Conservation (phyloP, 2,797 vertebrate species). For the Varecia variegata region DNA sequence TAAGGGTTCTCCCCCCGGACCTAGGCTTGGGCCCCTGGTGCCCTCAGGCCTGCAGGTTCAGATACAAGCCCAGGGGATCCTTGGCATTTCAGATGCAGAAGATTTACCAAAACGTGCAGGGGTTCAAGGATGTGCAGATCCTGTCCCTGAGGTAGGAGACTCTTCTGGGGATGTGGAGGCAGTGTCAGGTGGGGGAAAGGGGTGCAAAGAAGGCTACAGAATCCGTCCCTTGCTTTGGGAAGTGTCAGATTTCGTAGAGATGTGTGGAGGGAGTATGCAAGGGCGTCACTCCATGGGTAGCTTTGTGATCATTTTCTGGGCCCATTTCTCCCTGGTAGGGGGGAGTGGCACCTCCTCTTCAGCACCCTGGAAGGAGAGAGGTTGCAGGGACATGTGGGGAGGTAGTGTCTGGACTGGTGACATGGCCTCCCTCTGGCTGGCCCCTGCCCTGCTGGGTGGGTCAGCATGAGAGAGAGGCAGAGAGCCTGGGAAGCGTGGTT, state of each 20-base stretch:
- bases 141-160: constrained; percentile 56
- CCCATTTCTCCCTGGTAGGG: not conserved
- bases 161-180: not conserved
- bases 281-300: not conserved
- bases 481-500: not conserved
- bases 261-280: not conserved
- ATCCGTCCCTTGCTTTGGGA: not conserved
- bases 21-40: not conserved
- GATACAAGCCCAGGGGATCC: not conserved
- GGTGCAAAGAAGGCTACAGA: not conserved
- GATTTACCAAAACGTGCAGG: constrained; percentile 1
- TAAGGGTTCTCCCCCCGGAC: not conserved
- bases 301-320: not conserved
- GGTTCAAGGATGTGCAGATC: constrained; percentile 49
- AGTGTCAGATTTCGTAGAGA: not conserved
- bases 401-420: not conserved
- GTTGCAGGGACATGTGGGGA: not conserved
- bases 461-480: not conserved
- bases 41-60: not conserved
- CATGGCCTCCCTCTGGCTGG: not conserved
- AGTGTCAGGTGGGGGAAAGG: not conserved
- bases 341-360: not conserved
- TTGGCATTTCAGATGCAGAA: constrained; percentile 54
- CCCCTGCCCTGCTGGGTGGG: not conserved
- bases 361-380: not conserved